Base-by-base conservation (phyloP, 2,797 vertebrate genomes). In the Adelosebastes latens region DNA sequence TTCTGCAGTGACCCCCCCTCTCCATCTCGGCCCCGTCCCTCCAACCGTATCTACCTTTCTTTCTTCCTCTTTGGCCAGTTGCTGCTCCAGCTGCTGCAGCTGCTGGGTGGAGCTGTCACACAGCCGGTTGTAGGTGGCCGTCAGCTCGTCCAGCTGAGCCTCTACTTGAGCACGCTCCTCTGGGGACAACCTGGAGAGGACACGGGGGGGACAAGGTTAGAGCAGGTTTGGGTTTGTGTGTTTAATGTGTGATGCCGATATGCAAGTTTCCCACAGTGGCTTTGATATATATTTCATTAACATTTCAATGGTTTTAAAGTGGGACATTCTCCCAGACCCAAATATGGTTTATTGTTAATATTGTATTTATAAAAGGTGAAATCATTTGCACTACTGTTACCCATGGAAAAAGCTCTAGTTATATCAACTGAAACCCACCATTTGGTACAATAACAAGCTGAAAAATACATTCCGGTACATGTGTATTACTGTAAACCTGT, bases 81-180 rank as follows among this genome's bases (percentile, higher is more conserved):
- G 96, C 75, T 96, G 96, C 91, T 98, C 97, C 76, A 99, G 97
- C 84, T 98, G 96, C 86, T 98, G 98, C 82, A 99, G 96, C 88
- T 98, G 97, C 83, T 96, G 95, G 0, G 94, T 92, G 72, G 97
- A 98, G 79, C 95, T 95, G 1, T 94, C 96, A 85, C 98, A 98
- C 59, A 99, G 95, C 18, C 93, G 94, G 64, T 91, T 93, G 90
- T 99, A 99, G 72, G 97, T 96, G 88, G 95, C 93, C 60, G 91
- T 98, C 68, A 99, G 92, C 46, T 94, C 91, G 7, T 95, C 89
- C 75, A 99, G 89, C 83, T 98, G 98, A 59, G 96, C 90, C 3
- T 95, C 94, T 46, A 99, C 96, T 22, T 97, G 94, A 1, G 95
- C 94, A 9, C 97, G 97, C 89, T 99, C 98, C 52, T 95, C 93